Base-by-base conservation (phyloP, 64 coral and sea anemone genomes). In the Pocillopora verrucosa region DNA sequence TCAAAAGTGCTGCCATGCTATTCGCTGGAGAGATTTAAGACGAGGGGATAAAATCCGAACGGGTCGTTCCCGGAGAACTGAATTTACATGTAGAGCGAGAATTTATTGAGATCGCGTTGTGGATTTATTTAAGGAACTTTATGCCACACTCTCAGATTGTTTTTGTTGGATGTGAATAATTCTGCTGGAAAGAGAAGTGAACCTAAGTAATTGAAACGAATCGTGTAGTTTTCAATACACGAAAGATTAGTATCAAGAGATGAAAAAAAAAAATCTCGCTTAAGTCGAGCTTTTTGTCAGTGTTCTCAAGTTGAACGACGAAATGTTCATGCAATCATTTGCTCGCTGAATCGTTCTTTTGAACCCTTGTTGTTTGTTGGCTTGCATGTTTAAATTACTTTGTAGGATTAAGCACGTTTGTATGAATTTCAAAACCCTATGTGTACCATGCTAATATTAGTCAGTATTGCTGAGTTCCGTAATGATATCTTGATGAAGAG, bases 361-460 rank as follows among this genome's bases (percentile, higher is more conserved):
- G 61, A 85, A 85, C 82, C 72, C 68, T 85, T 85, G 61, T 45
- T 85, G 82, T 85, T 85, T 70, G 82, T 80, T 70, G 61, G 60
- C 20, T 76, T 80, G 63, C 74, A 78, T 92, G 64, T 92, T 76
- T 92, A 84, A 92, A 92, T 92, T 87, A 69, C 90, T 79, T 92
- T 75, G 90, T 92, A 75, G 83, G 65, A 91, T 78, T 86, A 86
- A 87, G 82, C 90, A 76, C 92, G 87, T 89, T 89, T 92, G 90
- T 90, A 92, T 94, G 90, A 81, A 92, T 91, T 89, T 92, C 90
- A 83, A 89, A 89, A 58, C 68, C 73, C 61, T 81, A 81, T 90
- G 89, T 90, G 93, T 90, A 91, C 88, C 93, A 68, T 74, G 69
- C 84, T 89, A 91, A 94, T 94, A 94, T 90, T 86, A 74, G 56